A percentile compares a stretch with the other conserved stretches of the same genome.
These are phyloP conservation scores for Accipiter cooperii DNA, from an alignment of 2,113 vertebrate species.

Conservation along the genomic window DNA sequence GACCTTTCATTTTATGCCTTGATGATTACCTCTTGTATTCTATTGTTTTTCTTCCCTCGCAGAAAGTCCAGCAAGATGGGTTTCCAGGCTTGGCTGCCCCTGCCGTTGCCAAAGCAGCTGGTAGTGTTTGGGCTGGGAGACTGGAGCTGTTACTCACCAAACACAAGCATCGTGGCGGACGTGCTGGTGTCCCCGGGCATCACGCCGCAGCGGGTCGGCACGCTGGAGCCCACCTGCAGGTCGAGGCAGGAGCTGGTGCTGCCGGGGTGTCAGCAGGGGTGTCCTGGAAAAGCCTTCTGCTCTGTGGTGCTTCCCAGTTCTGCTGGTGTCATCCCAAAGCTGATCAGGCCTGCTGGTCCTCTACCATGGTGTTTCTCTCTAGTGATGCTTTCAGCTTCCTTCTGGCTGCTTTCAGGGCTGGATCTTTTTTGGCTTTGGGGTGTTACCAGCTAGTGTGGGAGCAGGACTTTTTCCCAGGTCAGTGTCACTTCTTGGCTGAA, in stretches of 20 bases:
- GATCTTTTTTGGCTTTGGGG: not conserved
- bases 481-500: not conserved
- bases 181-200: slow-evolving; percentile 69
- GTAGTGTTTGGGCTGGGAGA: slow-evolving; percentile 84
- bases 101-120: slow-evolving; percentile 79
- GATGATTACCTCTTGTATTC: not conserved
- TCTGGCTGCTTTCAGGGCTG: not conserved
- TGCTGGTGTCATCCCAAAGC: not conserved
- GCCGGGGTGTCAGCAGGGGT: fast-evolving
- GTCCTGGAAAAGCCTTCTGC: not conserved
- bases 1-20: not conserved
- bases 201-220: slow-evolving; percentile 72
- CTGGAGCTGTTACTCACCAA: slow-evolving; percentile 70
- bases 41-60: not conserved
- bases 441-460: not conserved
- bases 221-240: slow-evolving; percentile 71
- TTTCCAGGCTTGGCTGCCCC: slow-evolving; percentile 78
- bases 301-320: not conserved
- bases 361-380: not conserved
- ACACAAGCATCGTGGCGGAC: slow-evolving; percentile 63
- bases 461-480: not conserved
- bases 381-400: not conserved
- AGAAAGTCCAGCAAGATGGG: slow-evolving; percentile 75
- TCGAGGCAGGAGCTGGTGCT: not conserved
- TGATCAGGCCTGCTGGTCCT: not conserved